Base-by-base conservation (phyloP, 2,797 vertebrate species). In the Chelmon rostratus region DNA sequence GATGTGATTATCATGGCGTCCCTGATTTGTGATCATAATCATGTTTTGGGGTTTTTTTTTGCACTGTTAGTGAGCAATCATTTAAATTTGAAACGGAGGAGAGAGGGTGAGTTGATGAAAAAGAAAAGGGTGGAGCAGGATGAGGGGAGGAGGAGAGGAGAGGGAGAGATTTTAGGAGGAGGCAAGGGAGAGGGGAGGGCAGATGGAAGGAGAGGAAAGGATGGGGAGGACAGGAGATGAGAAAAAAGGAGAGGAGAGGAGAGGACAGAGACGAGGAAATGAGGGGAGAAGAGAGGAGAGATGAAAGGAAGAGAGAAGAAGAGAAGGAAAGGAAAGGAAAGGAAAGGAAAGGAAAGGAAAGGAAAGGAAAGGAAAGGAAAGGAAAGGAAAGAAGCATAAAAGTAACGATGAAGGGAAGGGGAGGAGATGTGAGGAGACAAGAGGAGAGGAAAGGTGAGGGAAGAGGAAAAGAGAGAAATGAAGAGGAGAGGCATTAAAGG, bases 11-110 rank as follows among this genome's bases (percentile, higher is more conserved):
- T 67, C 56, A 44, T 37, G 62, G 52, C 8, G 44, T 31, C 40
- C 10, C n/a, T 18, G 67, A 65, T 69, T 85, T 53, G 67, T 31
- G 66, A 79, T 56, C 68, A 53, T 73, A 64, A 81, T 75, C 64
- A 0, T 1, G 38, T 0, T 2, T 40, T 38, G 7, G 42, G 40
- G 0, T 67, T n/a, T 37, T 8, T 49, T 31, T 37, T 5, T 31
- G 28, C 19, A 25, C 1, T 6, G 21, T 52, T 47, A 49, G 21
- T 3, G 63, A 68, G 71, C 5, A 4, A 23, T 37, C 16, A 12
- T 56, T 33, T 19, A 44, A 77, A 69, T 63, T 28, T 53, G 28
- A 71, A 69, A 25, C 1, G 16, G n/a, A 68, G 28, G 28, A 35
- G 42, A 44, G 47, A 13, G n/a, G 31, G 15, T 1, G 57, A 28